These are phyloP conservation scores for Hypsopygia costalis DNA, from an alignment of 2,888 invertebrate species.

Conservation along the genomic window DNA sequence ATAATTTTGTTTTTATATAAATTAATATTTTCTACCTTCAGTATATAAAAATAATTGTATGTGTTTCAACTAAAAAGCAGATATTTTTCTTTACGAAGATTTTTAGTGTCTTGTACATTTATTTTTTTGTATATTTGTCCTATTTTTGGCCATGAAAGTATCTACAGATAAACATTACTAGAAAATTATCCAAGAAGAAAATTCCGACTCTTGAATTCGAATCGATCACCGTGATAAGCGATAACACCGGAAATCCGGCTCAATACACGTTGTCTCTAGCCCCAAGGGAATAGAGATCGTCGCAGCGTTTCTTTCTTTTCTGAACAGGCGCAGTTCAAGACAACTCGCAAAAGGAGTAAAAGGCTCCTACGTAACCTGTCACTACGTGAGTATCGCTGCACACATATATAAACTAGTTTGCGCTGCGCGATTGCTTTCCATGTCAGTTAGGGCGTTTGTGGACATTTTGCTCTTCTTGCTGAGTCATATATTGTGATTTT, in stretches of 20 bases:
- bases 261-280: conserved; percentile 76
- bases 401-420: conserved; percentile 36
- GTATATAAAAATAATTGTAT: conserved; percentile 22
- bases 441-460: conserved; percentile 12
- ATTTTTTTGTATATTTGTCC: conserved; percentile 18
- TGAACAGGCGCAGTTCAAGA: conserved; percentile 79
- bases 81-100: conserved; percentile 22
- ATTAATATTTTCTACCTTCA: conserved; percentile 27
- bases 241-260: conserved; percentile 72
- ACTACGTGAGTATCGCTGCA: conserved; percentile 74
- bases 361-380: conserved; percentile 81
- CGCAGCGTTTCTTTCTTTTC: conserved; percentile 78
- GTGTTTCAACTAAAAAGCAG: conserved; percentile 19
- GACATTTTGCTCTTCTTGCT: conserved; percentile 28
- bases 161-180: neutral
- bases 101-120: conserved; percentile 21
- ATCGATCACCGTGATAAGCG: conserved; percentile 33
- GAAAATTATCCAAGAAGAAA: conserved; percentile 15
- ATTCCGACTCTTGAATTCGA: conserved; percentile 36
- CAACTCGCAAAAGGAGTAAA: conserved; percentile 80
- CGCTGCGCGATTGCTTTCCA: conserved; percentile 32
- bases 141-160: conserved; percentile 5
- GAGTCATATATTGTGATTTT: conserved; percentile 41
- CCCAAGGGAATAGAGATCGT: conserved; percentile 70
- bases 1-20: conserved; percentile 43